These are phyloP conservation scores for Phasia obesa DNA, from an alignment of 2,888 invertebrate genomes.

Conservation along the genomic window DNA sequence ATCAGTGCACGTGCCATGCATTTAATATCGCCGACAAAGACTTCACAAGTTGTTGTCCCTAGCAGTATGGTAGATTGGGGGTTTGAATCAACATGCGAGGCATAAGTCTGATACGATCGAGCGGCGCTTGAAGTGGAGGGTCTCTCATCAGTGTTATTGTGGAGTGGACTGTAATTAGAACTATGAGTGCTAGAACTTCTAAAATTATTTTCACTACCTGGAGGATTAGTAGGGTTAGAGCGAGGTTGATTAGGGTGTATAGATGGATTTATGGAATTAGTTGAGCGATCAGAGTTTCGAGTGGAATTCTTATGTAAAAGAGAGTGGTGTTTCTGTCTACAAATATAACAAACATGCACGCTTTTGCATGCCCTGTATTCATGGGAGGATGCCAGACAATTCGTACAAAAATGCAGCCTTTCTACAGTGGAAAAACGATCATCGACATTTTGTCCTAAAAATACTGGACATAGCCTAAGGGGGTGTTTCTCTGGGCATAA, in stretches of 20 bases:
- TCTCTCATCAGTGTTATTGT: neutral
- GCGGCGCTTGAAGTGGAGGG: neutral
- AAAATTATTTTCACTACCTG: neutral
- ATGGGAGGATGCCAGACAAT: neutral
- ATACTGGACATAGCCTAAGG: neutral
- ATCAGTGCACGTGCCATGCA: too few relatives aligned
- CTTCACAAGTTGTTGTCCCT: too few relatives aligned
- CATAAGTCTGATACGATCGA: neutral
- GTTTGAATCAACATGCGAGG: neutral
- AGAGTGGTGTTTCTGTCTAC: too few relatives aligned
- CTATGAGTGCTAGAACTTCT: neutral
- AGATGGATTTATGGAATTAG: too few relatives aligned
- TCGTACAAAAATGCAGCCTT: neutral
- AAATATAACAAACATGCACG: too few relatives aligned
- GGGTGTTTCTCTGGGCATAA: conserved; percentile 3
- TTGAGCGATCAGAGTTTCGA: too few relatives aligned
- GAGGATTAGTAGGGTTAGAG: too few relatives aligned
- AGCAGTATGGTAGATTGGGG: too few relatives aligned
- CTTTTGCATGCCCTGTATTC: too few relatives aligned
- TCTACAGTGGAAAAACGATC: neutral
- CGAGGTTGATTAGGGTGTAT: too few relatives aligned
- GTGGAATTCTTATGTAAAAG: too few relatives aligned
- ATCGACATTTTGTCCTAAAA: neutral
- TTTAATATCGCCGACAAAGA: too few relatives aligned
- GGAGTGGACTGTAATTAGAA: conserved; percentile 8